A percentile compares a stretch with the other conserved stretches of the same genome.
These are phyloP conservation scores for Dermatemys mawii DNA, from an alignment of 2,113 vertebrate species.

Conservation along the genomic window DNA sequence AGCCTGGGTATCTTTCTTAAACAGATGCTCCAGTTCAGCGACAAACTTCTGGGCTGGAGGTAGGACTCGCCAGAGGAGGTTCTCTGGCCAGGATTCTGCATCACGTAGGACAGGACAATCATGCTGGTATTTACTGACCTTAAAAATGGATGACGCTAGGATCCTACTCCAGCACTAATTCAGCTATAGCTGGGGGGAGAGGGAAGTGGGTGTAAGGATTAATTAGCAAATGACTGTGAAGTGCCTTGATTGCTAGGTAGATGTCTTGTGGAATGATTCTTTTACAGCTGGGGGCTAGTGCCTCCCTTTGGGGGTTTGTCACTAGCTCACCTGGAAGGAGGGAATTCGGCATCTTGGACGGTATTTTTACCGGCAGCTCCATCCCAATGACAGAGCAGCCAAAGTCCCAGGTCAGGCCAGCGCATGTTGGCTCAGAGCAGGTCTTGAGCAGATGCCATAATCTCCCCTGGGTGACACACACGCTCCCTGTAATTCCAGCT, in stretches of 20 bases:
- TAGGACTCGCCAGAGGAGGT: neutral
- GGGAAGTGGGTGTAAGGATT: neutral
- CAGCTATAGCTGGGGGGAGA: no score
- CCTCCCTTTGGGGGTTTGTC: no score
- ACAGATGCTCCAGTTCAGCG: neutral
- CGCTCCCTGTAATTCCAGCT: no score
- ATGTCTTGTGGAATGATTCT: neutral
- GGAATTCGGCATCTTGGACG: neutral
- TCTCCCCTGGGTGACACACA: no score
- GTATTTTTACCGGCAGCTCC: neutral
- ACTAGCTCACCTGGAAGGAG: no score
- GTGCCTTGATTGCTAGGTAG: neutral
- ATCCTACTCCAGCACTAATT: no score
- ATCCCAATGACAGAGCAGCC: neutral
- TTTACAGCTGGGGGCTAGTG: rapidly evolving
- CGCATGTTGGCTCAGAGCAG: neutral
- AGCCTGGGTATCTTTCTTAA: neutral
- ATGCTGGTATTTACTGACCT: no score
- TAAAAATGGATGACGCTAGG: no score
- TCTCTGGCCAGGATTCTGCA: neutral
- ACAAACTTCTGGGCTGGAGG: neutral
- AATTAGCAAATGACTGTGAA: neutral
- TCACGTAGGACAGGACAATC: neutral
- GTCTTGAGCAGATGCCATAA: neutral
- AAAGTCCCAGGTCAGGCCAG: neutral